Conservation (phyloP, 2,113 vertebrate species). For the Chaetura pelagica region DNA sequence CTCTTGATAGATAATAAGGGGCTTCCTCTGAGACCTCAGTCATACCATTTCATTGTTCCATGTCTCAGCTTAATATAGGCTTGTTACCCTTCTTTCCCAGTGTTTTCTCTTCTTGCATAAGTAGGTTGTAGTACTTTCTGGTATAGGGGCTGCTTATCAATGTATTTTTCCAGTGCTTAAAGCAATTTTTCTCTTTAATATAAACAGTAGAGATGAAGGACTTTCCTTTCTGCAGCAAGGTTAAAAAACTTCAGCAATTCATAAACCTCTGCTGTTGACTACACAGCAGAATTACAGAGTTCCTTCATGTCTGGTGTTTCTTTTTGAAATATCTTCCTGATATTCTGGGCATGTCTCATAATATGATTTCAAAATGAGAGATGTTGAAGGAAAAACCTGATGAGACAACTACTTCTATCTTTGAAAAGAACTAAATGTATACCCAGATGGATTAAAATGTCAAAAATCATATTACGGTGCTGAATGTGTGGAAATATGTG, state of each 20-base stretch:
- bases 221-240: not conserved
- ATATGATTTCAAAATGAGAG: not conserved
- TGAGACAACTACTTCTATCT: not conserved
- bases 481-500: not conserved
- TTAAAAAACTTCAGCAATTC: not conserved
- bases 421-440: not conserved
- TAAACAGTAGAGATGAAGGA: not conserved
- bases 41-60: not conserved
- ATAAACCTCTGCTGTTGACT: not conserved
- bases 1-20: not conserved
- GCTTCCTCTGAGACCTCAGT: not conserved
- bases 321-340: not conserved
- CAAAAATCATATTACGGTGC: not conserved
- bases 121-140: not conserved
- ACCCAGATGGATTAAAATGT: not conserved
- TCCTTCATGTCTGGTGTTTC: not conserved
- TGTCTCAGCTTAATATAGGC: not conserved
- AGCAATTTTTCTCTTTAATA: not conserved
- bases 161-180: not conserved
- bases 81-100: not conserved
- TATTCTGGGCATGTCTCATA: not conserved
- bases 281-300: not conserved
- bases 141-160: not conserved
- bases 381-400: not conserved
- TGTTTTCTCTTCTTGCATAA: not conserved